Percentiles rank a stretch among this genome's conserved stretches.
Conservation (phyloP, 2,797 vertebrate genomes). For the Eleutherodactylus coqui region DNA sequence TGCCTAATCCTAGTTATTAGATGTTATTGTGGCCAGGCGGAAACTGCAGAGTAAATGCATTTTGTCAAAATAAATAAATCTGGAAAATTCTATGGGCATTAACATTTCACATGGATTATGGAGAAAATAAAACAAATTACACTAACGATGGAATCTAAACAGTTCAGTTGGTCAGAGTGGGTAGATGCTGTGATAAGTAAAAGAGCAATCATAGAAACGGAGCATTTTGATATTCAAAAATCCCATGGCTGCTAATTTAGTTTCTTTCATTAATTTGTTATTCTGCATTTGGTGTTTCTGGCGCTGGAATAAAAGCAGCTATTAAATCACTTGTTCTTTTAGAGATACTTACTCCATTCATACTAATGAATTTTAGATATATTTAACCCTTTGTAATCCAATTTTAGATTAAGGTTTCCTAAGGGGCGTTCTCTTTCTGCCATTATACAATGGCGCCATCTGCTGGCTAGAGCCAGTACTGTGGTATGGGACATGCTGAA, state of each 20-base stretch:
- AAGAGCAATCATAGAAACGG: slow-evolving; percentile 32
- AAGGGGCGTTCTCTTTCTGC: too few species aligned
- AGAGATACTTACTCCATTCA: slow-evolving; percentile 5
- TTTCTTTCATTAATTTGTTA: slow-evolving; percentile 17
- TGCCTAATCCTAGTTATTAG: neutral
- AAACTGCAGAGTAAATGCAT: slow-evolving; percentile 28
- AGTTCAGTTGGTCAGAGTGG: neutral
- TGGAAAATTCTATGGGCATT: neutral
- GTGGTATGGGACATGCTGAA: too few species aligned
- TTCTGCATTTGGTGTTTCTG: slow-evolving; percentile 15
- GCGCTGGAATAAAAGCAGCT: neutral
- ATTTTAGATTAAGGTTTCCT: too few species aligned
- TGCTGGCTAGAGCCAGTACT: too few species aligned
- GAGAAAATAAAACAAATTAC: slow-evolving; percentile 37
- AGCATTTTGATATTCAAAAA: neutral
- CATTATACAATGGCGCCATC: too few species aligned
- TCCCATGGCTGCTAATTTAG: neutral
- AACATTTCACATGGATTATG: slow-evolving; percentile 1
- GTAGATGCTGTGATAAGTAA: slow-evolving; percentile 16
- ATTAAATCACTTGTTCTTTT: slow-evolving; percentile 27
- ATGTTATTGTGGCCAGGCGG: neutral
- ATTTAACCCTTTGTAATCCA: too few species aligned
- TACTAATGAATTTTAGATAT: slow-evolving; percentile 7
- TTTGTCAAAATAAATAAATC: slow-evolving; percentile 14
- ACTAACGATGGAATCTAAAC: neutral